Base-by-base conservation (phyloP, 1,140 invertebrate genomes). In the Drosophila oshimai region DNA sequence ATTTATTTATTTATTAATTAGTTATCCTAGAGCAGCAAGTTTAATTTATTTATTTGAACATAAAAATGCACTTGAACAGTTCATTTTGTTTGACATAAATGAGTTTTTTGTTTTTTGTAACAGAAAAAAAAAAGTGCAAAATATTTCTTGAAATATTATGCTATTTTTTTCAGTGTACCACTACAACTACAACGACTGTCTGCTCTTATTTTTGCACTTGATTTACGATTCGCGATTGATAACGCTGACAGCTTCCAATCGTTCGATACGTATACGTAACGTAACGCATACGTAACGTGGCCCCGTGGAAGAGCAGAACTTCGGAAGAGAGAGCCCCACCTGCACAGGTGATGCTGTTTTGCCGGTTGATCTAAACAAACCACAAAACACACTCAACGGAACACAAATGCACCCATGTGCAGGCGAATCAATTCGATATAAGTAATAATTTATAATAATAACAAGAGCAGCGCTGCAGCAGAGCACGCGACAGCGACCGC, bases 381-480 rank as follows among this genome's bases (percentile, higher is more conserved):
- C n/a, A n/a, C n/a, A n/a, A n/a, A n/a, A n/a, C n/a, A 22, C 31
- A 49, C 45, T 22, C 53, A 7, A 17, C 7, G 12, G 26, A 39
- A 9, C 28, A n/a, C n/a, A 33, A 17, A 9, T 13, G 20, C 41
- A 26, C 22, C 7, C 20, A 50, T 28, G 45, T 55, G 26, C 26
- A 10, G 10, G 13, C n/a, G 12, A 49, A 20, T 50, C 9, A 49
- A 22, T 50, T 6, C 3, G 6, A 31, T 22, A 33, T 22, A 24
- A 53, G 33, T 17, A 51, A 55, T 55, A 55, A 51, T 55, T 22
- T 12, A 6, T 22, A 55, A 15, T 33, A 53, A 33, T 29, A 33
- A 53, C 12, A 17, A 15, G 26, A 20, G 22, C 13, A 22, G 17
- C 15, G 44, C 29, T 28, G 39, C 17, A 24, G 24, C 15, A 28